Base-by-base conservation (phyloP, 2,797 vertebrate genomes). In the Sebastes variabilis region DNA sequence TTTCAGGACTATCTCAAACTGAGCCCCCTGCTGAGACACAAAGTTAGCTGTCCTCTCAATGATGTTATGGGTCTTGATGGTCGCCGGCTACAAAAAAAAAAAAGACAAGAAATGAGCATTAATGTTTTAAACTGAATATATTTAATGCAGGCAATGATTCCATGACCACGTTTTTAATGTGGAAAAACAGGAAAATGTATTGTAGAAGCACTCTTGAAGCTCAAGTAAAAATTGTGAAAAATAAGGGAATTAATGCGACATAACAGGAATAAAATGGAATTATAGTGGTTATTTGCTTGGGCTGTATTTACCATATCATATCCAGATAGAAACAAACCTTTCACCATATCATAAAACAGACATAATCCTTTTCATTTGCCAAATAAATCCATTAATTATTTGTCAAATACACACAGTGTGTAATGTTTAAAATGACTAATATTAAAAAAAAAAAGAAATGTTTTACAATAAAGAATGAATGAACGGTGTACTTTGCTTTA, bases 1-100 rank as follows among this genome's bases (percentile, higher is more conserved):
- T 94, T 99, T 99, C 73, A 99, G 94, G 95, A 99, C 99, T 1
- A 99, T 99, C 91, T 99, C 99, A 92, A 99, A 99, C 89, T 99
- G 99, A 18, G 97, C 97, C 6, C 99, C 99, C 87, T 99, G 98
- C 89, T 98, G 98, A 94, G 96, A 97, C 78, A 99, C 99, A 4
- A 99, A 99, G 90, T 95, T 99, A 79, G 98, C 98, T 0, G 99
- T 99, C 69, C 98, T 96, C 91, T 99, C 99, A 0, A 99, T 99
- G 93, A 99, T 99, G 22, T 98, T 98, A 1, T 99, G 97, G 93
- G 98, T 99, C 89, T 99, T 99, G 86, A 97, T 95, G 1, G 99
- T 99, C 3, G 98, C 97, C 0, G 98, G 98, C 99, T 99, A 80
- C 7, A 75, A 42, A 73, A 66, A 42, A 13, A 2, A 2, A 56